Evolutionary conservation across 2,888 invertebrate genomes (phyloP).

Genomic region (Bruchidius siliquastri): DNA sequence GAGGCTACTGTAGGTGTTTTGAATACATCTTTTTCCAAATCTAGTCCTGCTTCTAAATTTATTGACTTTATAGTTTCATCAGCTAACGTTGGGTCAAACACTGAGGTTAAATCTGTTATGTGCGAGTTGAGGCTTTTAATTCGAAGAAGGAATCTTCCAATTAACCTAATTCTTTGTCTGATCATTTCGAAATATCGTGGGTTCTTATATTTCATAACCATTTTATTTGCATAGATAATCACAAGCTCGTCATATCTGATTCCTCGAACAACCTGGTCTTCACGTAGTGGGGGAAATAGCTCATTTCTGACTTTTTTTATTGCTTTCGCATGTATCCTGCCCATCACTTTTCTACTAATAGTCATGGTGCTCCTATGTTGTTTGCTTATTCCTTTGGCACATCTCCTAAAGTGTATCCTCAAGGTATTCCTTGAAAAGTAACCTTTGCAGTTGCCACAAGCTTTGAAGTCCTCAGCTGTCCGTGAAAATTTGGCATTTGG

Average conservation of each 20-base stretch:
- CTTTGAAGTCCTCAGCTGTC: slow-evolving; percentile 3
- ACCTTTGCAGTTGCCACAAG: slow-evolving; percentile 8
- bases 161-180: slow-evolving; percentile 18
- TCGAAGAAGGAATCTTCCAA: slow-evolving; percentile 18
- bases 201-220: slow-evolving; percentile 15
- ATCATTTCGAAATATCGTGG: slow-evolving; percentile 22
- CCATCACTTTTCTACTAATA: slow-evolving; percentile 7
- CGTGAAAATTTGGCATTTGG: slow-evolving; percentile 6
- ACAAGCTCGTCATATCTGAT: slow-evolving; percentile 8
- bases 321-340: slow-evolving; percentile 9
- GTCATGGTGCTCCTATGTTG: slow-evolving; percentile 3
- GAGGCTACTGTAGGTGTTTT: slow-evolving; percentile 19
- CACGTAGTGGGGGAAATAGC: slow-evolving; percentile 10
- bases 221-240: slow-evolving; percentile 11
- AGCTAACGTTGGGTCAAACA: slow-evolving; percentile 20
- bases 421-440: slow-evolving; percentile 10
- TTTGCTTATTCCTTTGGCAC: slow-evolving; percentile 1
- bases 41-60: slow-evolving; percentile 18
- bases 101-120: slow-evolving; percentile 20
- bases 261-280: slow-evolving; percentile 9
- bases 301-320: slow-evolving; percentile 5
- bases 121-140: slow-evolving; percentile 10
- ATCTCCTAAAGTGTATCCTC: slow-evolving; percentile 10
- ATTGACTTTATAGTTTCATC: slow-evolving; percentile 15
- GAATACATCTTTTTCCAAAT: slow-evolving; percentile 12